phyloP scores from a whole-genome alignment of 2,888 invertebrate genomes.

The Iselma pallidipennis region DNA sequence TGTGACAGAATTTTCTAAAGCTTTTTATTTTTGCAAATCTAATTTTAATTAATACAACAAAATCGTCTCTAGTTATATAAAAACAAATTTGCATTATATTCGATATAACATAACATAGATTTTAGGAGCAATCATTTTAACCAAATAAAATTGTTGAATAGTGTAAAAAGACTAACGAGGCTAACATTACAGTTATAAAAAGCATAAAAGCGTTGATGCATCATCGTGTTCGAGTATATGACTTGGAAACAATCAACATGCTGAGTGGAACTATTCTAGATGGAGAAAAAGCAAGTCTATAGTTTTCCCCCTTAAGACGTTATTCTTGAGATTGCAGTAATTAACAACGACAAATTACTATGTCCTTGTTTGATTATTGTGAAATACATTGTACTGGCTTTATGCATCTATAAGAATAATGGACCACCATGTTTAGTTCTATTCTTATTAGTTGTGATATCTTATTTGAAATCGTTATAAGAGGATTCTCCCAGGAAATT shows the following conservation, averaged over 20 bases:
- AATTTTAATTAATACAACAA: too few species aligned
- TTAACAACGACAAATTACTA: conserved; percentile 6
- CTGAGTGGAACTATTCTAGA: conserved; percentile 24
- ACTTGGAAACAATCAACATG: conserved; percentile 39
- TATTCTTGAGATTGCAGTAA: conserved; percentile 11
- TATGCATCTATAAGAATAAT: too few species aligned
- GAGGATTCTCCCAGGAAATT: neutral
- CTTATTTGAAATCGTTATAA: too few species aligned
- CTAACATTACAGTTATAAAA: conserved; percentile 36
- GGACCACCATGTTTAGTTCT: too few species aligned
- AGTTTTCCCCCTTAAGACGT: conserved; percentile 18
- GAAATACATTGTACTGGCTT: too few species aligned
- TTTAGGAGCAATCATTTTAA: conserved; percentile 14
- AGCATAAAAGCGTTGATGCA: conserved; percentile 38
- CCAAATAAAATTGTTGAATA: conserved; percentile 26
- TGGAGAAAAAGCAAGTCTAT: conserved; percentile 20
- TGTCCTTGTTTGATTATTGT: neutral
- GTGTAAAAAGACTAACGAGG: conserved; percentile 23
- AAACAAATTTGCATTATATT: too few species aligned
- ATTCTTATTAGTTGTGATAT: too few species aligned
- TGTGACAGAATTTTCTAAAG: neutral
- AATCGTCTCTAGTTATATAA: too few species aligned
- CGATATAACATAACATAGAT: neutral
- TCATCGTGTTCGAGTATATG: conserved; percentile 36
- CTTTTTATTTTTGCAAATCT: neutral